Conservation (phyloP, 2,113 vertebrate genomes). For the Chaetura pelagica region DNA sequence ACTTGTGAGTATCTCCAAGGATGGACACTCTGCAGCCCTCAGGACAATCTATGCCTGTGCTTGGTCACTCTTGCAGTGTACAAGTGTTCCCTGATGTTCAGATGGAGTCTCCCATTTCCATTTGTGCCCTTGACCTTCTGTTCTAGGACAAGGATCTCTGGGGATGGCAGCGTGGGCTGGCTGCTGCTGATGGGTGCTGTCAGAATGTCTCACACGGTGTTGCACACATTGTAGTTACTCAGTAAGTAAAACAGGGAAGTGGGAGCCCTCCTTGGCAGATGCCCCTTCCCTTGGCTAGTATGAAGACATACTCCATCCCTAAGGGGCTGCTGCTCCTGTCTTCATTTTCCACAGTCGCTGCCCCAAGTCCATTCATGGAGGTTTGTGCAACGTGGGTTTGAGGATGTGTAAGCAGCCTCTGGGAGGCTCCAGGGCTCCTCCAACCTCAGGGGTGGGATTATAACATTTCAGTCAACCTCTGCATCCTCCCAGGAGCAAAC, state of each 20-base stretch:
- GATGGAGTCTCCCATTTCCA: neutral
- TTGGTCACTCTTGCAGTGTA: neutral
- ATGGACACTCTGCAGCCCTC: neutral
- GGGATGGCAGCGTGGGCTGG: too few relatives aligned
- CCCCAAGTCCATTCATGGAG: too few relatives aligned
- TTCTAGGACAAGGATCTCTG: neutral
- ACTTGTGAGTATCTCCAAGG: neutral
- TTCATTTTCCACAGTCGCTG: neutral
- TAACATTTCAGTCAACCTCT: neutral
- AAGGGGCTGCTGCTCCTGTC: neutral
- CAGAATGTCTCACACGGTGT: neutral
- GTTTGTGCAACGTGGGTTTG: too few relatives aligned
- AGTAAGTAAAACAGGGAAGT: neutral
- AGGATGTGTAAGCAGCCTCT: neutral
- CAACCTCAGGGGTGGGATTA: neutral
- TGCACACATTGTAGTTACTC: neutral
- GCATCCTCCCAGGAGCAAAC: accelerated
- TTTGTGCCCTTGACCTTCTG: neutral
- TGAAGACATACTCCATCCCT: neutral
- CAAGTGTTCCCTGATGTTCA: neutral
- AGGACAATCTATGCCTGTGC: neutral
- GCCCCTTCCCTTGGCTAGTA: neutral
- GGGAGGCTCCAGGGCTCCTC: neutral
- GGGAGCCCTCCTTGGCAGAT: neutral
- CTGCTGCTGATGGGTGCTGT: neutral